Evolutionary conservation across 2,113 vertebrate genomes (phyloP).

Genomic region (Dissostichus mawsoni): DNA sequence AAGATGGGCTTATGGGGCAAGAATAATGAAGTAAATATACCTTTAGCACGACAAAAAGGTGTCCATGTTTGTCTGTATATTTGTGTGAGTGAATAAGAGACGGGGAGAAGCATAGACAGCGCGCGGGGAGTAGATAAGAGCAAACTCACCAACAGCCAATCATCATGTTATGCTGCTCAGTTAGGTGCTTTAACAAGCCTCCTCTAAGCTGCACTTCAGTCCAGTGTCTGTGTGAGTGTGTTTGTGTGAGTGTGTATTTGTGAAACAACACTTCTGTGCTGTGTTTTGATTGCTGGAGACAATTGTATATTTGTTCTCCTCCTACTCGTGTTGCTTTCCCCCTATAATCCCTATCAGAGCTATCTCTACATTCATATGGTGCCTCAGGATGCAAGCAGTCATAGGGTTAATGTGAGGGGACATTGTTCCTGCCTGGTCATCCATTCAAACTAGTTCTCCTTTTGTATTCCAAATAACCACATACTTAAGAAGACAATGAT

Average conservation of each 20-base stretch:
- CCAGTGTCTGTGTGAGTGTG: conserved; percentile 25
- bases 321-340: not conserved
- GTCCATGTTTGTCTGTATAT: not conserved
- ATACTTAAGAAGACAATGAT: not conserved
- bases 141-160: conserved; percentile 64
- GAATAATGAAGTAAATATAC: conserved; percentile 47
- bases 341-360: conserved; percentile 2
- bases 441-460: not conserved
- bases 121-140: conserved; percentile 46
- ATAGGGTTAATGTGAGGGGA: not conserved
- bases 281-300: conserved; percentile 39
- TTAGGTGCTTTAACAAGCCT: conserved; percentile 68
- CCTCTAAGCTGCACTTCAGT: conserved; percentile 57
- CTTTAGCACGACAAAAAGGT: conserved; percentile 19
- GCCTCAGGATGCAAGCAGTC: not conserved
- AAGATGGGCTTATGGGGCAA: conserved; percentile 23
- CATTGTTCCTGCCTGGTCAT: not conserved
- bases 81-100: conserved; percentile 1
- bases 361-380: conserved; percentile 6
- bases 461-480: not conserved
- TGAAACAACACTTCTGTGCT: conserved; percentile 25
- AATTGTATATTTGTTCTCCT: conserved; percentile 20
- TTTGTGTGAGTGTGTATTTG: conserved; percentile 15
- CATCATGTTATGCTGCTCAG: conserved; percentile 69
- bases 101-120: not conserved